Evolutionary conservation across 1,140 invertebrate species (phyloP).

Genomic region (Notospermus geniculatus): DNA sequence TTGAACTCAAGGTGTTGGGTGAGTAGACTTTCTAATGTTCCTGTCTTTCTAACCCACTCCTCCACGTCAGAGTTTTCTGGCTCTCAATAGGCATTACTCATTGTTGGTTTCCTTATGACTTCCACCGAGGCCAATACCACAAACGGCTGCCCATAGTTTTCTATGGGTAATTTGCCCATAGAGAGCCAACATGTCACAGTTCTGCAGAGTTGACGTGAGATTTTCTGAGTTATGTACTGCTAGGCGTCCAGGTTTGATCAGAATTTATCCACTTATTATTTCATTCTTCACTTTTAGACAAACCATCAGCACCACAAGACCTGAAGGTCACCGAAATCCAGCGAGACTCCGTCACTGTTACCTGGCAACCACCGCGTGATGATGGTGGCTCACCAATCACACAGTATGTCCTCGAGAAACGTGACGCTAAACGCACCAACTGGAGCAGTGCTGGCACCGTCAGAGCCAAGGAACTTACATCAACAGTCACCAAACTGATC

Average conservation of each 20-base stretch:
- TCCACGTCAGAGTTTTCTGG: conserved; percentile 86
- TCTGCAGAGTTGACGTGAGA: conserved; percentile 43
- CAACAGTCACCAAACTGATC: conserved; percentile 88
- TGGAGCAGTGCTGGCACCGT: conserved; percentile 79
- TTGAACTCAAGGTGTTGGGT: conserved; percentile 27
- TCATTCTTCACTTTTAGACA: conserved; percentile 63
- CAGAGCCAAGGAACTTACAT: conserved; percentile 51
- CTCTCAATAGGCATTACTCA: conserved; percentile 85
- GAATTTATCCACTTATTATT: conserved; percentile 51
- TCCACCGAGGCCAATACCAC: too few relatives aligned
- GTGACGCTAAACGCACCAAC: conserved; percentile 65
- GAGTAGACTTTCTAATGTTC: too few relatives aligned
- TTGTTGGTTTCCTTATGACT: too few relatives aligned
- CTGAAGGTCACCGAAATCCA: conserved; percentile 88
- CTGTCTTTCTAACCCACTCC: too few relatives aligned
- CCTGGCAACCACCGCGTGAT: conserved; percentile 29
- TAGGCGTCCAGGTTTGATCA: conserved; percentile 50
- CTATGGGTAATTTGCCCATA: too few relatives aligned
- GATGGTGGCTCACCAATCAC: conserved; percentile 40
- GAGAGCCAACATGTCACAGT: conserved; percentile 64
- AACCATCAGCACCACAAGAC: conserved; percentile 84
- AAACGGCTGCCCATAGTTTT: too few relatives aligned
- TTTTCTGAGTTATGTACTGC: conserved; percentile 16
- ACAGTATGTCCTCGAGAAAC: conserved; percentile 52
- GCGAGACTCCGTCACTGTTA: conserved; percentile 51